A percentile compares a stretch with the other conserved stretches of the same genome.
Evolutionary conservation across 2,888 invertebrate species (phyloP).

Genomic region (Melanostoma scalare): DNA sequence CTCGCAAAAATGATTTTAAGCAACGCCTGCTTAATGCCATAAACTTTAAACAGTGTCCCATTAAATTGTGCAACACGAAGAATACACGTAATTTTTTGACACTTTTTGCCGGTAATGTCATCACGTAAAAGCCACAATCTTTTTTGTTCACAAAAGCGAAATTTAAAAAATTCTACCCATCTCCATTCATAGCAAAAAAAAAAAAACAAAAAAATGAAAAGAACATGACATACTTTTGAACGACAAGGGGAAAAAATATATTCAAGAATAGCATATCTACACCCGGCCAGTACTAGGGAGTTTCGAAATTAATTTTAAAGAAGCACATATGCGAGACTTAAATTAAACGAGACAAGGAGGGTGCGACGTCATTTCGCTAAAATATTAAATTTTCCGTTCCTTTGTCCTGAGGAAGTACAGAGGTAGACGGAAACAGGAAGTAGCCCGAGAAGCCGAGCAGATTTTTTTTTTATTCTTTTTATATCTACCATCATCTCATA

Average conservation of each 20-base stretch:
- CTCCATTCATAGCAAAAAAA: constrained; percentile 3
- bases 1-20: constrained; percentile 13
- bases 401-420: constrained; percentile 28
- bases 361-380: constrained; percentile 69
- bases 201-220: constrained; percentile 15
- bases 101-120: constrained; percentile 44
- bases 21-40: background rate
- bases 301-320: constrained; percentile 66
- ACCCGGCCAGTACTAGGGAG: constrained; percentile 15
- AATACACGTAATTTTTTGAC: constrained; percentile 29
- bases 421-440: constrained; percentile 29
- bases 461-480: constrained; percentile 52
- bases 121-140: constrained; percentile 63
- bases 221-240: constrained; percentile 17
- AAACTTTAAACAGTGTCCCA: constrained; percentile 40
- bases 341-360: constrained; percentile 62
- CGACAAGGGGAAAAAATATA: background rate
- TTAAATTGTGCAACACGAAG: constrained; percentile 48
- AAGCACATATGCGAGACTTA: constrained; percentile 63
- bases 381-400: constrained; percentile 55
- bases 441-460: constrained; percentile 39
- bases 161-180: constrained; percentile 51
- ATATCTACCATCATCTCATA: constrained; percentile 48
- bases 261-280: background rate
- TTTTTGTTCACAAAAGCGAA: constrained; percentile 46